A percentile compares a stretch with the other conserved stretches of the same genome.
Evolutionary conservation across 1,140 invertebrate genomes (phyloP).

Genomic region (Eumaeus atala): DNA sequence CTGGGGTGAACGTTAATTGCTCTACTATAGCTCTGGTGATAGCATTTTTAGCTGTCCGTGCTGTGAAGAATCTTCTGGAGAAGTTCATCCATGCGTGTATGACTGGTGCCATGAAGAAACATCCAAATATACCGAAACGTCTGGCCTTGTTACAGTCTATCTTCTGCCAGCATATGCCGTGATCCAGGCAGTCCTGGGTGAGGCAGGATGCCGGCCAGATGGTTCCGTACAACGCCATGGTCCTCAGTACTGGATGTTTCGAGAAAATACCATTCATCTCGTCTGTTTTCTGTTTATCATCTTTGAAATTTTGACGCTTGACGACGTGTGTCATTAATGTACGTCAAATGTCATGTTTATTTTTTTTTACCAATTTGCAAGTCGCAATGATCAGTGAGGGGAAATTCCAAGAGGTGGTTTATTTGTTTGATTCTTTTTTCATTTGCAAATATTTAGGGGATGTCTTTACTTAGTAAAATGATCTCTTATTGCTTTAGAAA

Average conservation of each 20-base stretch:
- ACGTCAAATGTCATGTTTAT: too few species aligned
- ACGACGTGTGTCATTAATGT: too few species aligned
- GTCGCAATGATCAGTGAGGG: too few species aligned
- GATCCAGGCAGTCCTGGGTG: constrained; percentile 76
- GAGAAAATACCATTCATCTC: constrained; percentile 33
- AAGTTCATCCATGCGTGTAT: constrained; percentile 59
- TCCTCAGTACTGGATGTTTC: constrained; percentile 69
- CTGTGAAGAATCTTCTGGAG: constrained; percentile 40
- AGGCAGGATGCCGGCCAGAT: constrained; percentile 82
- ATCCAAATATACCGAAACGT: constrained; percentile 46
- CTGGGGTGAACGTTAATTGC: constrained; percentile 86
- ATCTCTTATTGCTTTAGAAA: too few species aligned
- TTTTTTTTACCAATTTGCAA: too few species aligned
- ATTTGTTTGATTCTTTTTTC: too few species aligned
- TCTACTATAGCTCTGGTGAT: constrained; percentile 78
- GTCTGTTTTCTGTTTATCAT: too few species aligned
- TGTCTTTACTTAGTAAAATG: too few species aligned
- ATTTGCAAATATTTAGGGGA: too few species aligned
- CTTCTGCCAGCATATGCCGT: constrained; percentile 36
- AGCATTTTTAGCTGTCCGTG: constrained; percentile 35
- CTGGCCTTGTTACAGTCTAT: constrained; percentile 40
- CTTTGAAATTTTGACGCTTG: too few species aligned
- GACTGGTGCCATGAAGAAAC: constrained; percentile 60
- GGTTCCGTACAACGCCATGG: constrained; percentile 82
- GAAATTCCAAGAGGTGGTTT: too few species aligned